These are phyloP conservation scores for Oophaga pumilio DNA, from an alignment of 2,113 vertebrate genomes.

Conservation along the genomic window DNA sequence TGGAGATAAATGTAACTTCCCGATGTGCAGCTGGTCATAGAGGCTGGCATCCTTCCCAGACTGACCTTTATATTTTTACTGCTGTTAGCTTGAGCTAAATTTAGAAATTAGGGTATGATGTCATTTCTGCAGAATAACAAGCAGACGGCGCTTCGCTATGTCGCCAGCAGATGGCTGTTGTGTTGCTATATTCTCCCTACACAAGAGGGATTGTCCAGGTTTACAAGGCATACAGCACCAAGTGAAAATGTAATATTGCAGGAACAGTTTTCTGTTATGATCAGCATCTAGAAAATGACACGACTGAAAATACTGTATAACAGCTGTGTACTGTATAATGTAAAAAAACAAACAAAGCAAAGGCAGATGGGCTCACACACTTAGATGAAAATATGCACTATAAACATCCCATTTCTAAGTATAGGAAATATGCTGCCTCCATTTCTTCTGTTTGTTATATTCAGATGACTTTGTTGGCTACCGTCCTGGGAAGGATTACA, in stretches of 20 bases:
- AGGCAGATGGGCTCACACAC: too few relatives aligned
- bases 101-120: constrained; percentile 50
- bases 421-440: too few relatives aligned
- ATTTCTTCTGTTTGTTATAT: too few relatives aligned
- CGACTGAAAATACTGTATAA: background rate
- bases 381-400: too few relatives aligned
- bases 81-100: constrained; percentile 37
- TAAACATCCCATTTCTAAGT: too few relatives aligned
- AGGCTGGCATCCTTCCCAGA: constrained; percentile 10
- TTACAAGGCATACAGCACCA: background rate
- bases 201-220: background rate
- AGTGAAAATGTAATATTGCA: background rate
- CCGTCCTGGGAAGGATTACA: too few relatives aligned
- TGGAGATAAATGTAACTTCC: constrained; percentile 1
- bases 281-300: background rate
- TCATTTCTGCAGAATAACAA: constrained; percentile 51
- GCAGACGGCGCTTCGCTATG: background rate
- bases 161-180: constrained; percentile 44
- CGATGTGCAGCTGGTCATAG: constrained; percentile 19
- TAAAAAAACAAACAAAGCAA: too few relatives aligned
- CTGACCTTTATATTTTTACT: constrained; percentile 44
- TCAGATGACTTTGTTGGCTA: too few relatives aligned
- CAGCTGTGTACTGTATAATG: background rate
- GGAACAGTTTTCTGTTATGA: background rate
- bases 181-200: background rate